Percentiles rank a stretch among this genome's conserved stretches.
phyloP scores from a whole-genome alignment of 2,113 vertebrate species.

The Gymnarchus niloticus region DNA sequence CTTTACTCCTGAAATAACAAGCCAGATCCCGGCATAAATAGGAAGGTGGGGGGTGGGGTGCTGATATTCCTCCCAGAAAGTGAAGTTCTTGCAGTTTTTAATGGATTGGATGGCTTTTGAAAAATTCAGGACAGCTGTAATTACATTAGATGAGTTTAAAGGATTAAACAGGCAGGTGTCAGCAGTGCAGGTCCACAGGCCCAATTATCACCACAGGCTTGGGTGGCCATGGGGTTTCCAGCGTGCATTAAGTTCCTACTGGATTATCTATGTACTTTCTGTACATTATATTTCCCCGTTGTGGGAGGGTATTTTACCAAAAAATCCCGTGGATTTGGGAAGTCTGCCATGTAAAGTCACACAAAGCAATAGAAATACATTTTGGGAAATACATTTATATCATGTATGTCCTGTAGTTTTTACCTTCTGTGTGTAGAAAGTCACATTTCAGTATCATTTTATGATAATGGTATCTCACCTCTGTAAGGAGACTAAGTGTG shows the following conservation, averaged over 20 bases:
- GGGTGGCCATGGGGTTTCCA: not conserved
- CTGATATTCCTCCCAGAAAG: not conserved
- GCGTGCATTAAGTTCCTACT: not conserved
- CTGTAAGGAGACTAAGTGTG: not conserved
- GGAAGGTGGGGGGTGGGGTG: too few relatives aligned
- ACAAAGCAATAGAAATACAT: not conserved
- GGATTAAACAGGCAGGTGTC: not conserved
- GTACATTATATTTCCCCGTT: not conserved
- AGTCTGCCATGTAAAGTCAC: not conserved
- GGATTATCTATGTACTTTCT: not conserved
- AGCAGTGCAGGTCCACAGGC: not conserved
- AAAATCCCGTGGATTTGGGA: not conserved
- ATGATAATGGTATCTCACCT: not conserved
- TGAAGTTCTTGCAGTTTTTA: not conserved
- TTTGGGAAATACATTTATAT: not conserved
- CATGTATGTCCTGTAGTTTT: not conserved
- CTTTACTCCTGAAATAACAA: slow-evolving; percentile 6
- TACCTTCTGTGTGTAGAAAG: not conserved
- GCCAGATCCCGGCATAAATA: not conserved
- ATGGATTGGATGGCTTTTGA: not conserved
- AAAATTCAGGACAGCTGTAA: slow-evolving; percentile 17
- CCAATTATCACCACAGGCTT: not conserved
- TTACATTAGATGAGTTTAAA: not conserved
- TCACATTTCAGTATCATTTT: not conserved
- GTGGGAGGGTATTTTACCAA: not conserved